These are phyloP conservation scores for Steinernema scapterisci DNA, from an alignment of 2,888 invertebrate genomes.

Conservation along the genomic window DNA sequence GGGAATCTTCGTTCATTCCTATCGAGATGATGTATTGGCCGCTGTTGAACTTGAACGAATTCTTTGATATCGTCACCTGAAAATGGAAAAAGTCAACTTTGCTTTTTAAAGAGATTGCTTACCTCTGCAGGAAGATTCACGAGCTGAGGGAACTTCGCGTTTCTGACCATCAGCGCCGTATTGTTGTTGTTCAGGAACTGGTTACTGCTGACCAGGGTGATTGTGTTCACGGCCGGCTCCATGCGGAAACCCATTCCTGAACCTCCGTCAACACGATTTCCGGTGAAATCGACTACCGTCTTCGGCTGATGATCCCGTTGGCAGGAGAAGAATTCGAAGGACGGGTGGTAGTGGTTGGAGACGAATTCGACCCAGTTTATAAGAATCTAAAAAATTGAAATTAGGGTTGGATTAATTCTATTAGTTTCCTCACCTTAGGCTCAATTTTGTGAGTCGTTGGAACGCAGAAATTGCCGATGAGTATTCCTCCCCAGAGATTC, in stretches of 20 bases:
- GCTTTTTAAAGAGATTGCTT: not conserved
- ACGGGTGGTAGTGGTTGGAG: conserved; percentile 65
- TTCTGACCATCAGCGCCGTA: conserved; percentile 61
- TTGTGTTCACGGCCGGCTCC: conserved; percentile 65
- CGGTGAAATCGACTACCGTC: conserved; percentile 36
- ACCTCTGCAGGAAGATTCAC: conserved; percentile 52
- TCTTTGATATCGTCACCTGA: conserved; percentile 79
- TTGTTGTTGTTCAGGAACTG: conserved; percentile 64
- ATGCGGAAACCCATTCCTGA: conserved; percentile 60
- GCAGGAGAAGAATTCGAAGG: conserved; percentile 65
- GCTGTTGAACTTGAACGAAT: conserved; percentile 83
- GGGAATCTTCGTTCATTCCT: conserved; percentile 71
- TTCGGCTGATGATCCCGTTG: conserved; percentile 40
- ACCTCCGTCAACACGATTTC: conserved; percentile 43
- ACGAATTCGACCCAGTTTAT: conserved; percentile 65
- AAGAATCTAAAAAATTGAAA: conserved; percentile 44
- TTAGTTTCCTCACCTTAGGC: conserved; percentile 36
- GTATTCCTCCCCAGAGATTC: conserved; percentile 84
- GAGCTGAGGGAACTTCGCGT: conserved; percentile 60
- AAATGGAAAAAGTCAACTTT: conserved; percentile 31
- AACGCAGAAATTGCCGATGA: conserved; percentile 87
- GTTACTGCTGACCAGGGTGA: conserved; percentile 58
- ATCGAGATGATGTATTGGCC: conserved; percentile 62
- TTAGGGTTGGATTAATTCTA: too few relatives aligned
- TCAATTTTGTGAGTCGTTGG: conserved; percentile 44